Conservation (phyloP, 2,888 invertebrate genomes). For the Apamea epomidion region DNA sequence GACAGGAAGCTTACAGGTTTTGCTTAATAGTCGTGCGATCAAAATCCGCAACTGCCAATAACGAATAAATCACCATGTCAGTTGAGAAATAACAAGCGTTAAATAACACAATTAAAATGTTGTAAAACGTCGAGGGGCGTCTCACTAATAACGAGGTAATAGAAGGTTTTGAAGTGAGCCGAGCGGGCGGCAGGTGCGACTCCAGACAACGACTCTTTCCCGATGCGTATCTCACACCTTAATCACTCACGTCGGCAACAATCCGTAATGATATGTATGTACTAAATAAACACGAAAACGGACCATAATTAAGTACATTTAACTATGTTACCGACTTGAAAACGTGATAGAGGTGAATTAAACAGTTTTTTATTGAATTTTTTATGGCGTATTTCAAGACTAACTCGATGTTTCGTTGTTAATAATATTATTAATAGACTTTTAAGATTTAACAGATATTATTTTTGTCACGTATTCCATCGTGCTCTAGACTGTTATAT, state of each 20-base stretch:
- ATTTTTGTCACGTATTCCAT: neutral
- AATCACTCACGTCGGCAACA: constrained; percentile 83
- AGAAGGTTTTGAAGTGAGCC: constrained; percentile 76
- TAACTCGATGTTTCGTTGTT: constrained; percentile 42
- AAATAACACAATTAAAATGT: constrained; percentile 85
- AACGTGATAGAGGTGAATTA: constrained; percentile 66
- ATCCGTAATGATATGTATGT: constrained; percentile 82
- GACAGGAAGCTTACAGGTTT: constrained; percentile 44
- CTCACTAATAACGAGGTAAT: constrained; percentile 84
- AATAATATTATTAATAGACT: constrained; percentile 44
- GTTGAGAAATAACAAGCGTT: constrained; percentile 80
- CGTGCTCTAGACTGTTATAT: neutral
- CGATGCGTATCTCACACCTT: constrained; percentile 81
- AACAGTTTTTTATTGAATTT: constrained; percentile 62
- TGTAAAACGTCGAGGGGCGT: constrained; percentile 82
- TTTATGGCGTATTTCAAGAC: constrained; percentile 47
- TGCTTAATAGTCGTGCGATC: constrained; percentile 48
- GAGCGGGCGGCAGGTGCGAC: constrained; percentile 79
- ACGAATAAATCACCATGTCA: constrained; percentile 76
- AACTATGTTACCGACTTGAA: constrained; percentile 72
- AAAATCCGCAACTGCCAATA: constrained; percentile 65
- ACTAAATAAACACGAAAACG: constrained; percentile 82
- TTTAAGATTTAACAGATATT: constrained; percentile 27
- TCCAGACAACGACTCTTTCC: constrained; percentile 70
- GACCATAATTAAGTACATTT: constrained; percentile 77